Evolutionary conservation across 2,888 invertebrate genomes (phyloP).

Genomic region (Timema podura): DNA sequence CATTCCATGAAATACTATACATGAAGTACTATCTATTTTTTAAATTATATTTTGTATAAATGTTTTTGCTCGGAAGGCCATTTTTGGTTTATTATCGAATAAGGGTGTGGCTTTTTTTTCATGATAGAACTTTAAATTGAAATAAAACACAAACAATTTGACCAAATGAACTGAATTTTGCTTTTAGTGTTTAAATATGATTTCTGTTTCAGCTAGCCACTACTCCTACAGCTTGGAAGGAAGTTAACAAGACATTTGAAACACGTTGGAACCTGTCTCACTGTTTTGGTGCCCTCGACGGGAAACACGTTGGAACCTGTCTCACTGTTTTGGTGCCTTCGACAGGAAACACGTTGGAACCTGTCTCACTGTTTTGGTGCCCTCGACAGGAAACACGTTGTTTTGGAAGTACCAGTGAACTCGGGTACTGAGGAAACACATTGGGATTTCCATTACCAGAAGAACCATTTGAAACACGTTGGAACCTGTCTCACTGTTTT

Average conservation of each 20-base stretch:
- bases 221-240: constrained; percentile 13
- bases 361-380: constrained; percentile 39
- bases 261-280: constrained; percentile 39
- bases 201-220: constrained; percentile 18
- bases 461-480: constrained; percentile 33
- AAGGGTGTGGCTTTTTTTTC: background rate
- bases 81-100: background rate
- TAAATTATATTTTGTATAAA: background rate
- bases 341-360: constrained; percentile 38
- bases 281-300: constrained; percentile 38
- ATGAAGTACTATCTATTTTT: constrained; percentile 8
- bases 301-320: constrained; percentile 30
- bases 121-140: constrained; percentile 12
- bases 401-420: constrained; percentile 35
- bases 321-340: constrained; percentile 37
- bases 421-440: constrained; percentile 34
- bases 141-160: background rate
- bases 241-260: constrained; percentile 25
- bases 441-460: constrained; percentile 16
- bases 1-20: constrained; percentile 8
- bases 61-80: background rate
- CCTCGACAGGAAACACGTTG: constrained; percentile 31
- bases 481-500: constrained; percentile 39
- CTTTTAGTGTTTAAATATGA: background rate
- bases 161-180: background rate